Evolutionary conservation across 2,888 invertebrate species (phyloP).

Genomic region (Ophion slaviceki): DNA sequence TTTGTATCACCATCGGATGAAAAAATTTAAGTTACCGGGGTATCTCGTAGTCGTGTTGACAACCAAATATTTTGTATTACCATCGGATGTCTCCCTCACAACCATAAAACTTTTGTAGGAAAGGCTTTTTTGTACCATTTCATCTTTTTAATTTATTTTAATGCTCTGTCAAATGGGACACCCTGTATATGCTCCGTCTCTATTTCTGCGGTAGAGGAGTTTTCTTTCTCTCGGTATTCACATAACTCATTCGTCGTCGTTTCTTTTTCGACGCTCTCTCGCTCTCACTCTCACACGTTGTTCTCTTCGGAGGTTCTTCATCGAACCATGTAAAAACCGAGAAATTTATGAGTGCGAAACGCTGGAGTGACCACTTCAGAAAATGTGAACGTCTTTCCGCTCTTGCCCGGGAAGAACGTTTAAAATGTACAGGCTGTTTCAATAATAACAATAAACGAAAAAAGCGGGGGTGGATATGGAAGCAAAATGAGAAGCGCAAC

Average conservation of each 20-base stretch:
- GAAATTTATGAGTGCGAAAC: constrained; percentile 63
- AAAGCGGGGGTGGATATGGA: no score
- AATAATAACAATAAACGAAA: no score
- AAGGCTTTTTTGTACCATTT: no score
- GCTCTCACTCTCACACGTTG: constrained; percentile 18
- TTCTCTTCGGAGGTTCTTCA: constrained; percentile 44
- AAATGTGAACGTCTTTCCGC: constrained; percentile 50
- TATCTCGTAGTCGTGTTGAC: no score
- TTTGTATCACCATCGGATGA: no score
- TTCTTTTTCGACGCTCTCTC: neutral
- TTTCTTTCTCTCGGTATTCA: constrained; percentile 34
- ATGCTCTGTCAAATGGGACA: no score
- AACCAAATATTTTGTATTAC: no score
- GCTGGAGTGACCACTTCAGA: constrained; percentile 63
- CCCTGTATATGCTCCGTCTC: constrained; percentile 11
- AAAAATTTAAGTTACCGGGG: no score
- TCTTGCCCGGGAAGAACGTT: constrained; percentile 4
- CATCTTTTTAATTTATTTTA: no score
- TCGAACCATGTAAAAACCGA: constrained; percentile 63
- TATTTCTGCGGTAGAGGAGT: constrained; percentile 40
- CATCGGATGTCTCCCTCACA: no score
- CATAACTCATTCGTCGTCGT: constrained; percentile 29
- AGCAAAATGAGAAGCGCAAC: no score
- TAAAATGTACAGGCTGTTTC: constrained; percentile 13
- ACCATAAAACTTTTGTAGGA: no score